A percentile compares a stretch with the other conserved stretches of the same genome.
These are phyloP conservation scores for Gallinago undulata DNA, from an alignment of 2,113 vertebrate species.

Conservation along the genomic window DNA sequence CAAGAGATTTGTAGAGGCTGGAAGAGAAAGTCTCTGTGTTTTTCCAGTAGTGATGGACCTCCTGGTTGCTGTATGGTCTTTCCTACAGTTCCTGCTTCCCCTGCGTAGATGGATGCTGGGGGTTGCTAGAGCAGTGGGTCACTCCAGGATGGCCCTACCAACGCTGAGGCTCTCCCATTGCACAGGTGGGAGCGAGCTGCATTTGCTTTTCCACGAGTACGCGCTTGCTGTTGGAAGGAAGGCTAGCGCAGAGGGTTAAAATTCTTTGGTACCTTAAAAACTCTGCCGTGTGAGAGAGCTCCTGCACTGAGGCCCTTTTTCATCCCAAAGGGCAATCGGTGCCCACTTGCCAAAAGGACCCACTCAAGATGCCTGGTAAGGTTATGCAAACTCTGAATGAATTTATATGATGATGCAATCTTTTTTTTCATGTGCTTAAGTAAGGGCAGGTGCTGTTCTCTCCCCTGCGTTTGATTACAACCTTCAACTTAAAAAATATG, in stretches of 20 bases:
- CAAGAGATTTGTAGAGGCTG: not conserved
- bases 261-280: not conserved
- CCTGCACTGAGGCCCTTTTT: not conserved
- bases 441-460: not conserved
- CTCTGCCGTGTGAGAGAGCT: not conserved
- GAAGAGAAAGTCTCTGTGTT: not conserved
- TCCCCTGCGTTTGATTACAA: not conserved
- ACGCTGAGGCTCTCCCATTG: not conserved
- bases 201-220: not conserved
- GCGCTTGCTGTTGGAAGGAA: not conserved
- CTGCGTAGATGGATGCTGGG: rapidly evolving
- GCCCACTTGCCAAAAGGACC: not conserved
- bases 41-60: not conserved
- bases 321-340: not conserved
- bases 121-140: not conserved
- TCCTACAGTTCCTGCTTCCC: not conserved
- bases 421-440: not conserved
- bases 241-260: not conserved
- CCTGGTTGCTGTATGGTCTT: rapidly evolving
- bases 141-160: not conserved
- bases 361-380: not conserved
- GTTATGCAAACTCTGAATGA: not conserved
- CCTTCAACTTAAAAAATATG: not conserved
- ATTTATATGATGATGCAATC: not conserved
- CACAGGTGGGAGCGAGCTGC: rapidly evolving